Conservation (phyloP, 2,888 invertebrate species). For the Macrosiphum euphorbiae region DNA sequence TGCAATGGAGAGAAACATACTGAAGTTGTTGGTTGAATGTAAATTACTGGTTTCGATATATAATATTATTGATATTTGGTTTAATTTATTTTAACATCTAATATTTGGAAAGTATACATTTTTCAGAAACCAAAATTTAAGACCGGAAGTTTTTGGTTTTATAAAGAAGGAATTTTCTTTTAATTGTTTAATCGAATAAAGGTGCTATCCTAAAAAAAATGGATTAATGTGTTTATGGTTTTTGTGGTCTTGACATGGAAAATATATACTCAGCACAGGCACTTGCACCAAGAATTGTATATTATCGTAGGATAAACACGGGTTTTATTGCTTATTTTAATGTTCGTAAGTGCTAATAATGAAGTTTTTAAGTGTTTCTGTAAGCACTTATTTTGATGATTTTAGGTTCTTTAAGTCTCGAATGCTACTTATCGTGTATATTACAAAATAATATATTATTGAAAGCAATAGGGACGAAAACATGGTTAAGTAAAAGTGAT, state of each 20-base stretch:
- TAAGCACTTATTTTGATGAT: background rate
- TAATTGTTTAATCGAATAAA: background rate
- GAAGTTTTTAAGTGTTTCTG: background rate
- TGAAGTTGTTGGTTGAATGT: too few relatives aligned
- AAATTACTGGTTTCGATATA: too few relatives aligned
- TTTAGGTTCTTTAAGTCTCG: background rate
- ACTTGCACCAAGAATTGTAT: background rate
- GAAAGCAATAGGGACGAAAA: background rate
- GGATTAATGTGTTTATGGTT: background rate
- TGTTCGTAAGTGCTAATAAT: background rate
- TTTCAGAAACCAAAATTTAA: too few relatives aligned
- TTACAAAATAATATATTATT: background rate
- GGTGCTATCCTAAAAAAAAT: background rate
- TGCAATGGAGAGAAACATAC: too few relatives aligned
- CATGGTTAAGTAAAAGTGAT: background rate
- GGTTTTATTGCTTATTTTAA: background rate
- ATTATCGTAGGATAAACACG: background rate
- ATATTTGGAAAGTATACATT: too few relatives aligned
- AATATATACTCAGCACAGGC: background rate
- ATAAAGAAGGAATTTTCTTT: background rate
- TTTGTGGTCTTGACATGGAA: background rate
- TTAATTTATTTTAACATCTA: too few relatives aligned
- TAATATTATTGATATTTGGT: too few relatives aligned
- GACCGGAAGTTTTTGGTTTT: too few relatives aligned
- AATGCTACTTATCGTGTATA: background rate